Percentiles rank a stretch among this genome's conserved stretches.
phyloP scores from a whole-genome alignment of 2,888 invertebrate genomes.

The Hydrotaea cyrtoneurina region DNA sequence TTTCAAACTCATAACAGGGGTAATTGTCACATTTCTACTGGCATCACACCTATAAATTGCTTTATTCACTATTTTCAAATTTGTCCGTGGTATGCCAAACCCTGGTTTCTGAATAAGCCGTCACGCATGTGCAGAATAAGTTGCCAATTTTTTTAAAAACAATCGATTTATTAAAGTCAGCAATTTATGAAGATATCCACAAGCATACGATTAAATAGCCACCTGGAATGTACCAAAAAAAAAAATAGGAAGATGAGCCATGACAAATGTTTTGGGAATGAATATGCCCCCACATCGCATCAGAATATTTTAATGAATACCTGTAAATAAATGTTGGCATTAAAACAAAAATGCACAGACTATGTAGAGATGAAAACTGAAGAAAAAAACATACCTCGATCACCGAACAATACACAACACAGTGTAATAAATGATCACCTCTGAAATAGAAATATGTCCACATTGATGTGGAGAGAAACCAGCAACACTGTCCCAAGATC shows the following conservation, averaged over 20 bases:
- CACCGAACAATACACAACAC: slow-evolving; percentile 1
- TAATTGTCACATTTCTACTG: too few relatives aligned
- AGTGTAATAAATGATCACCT: background rate
- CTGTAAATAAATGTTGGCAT: slow-evolving; percentile 17
- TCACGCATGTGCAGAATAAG: too few relatives aligned
- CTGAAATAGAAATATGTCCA: background rate
- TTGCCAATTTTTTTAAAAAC: too few relatives aligned
- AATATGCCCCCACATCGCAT: background rate
- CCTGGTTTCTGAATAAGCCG: too few relatives aligned
- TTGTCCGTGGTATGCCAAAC: too few relatives aligned
- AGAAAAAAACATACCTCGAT: background rate
- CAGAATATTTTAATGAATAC: slow-evolving; percentile 23
- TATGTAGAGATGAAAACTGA: slow-evolving; percentile 19
- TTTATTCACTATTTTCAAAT: too few relatives aligned
- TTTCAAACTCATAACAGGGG: too few relatives aligned
- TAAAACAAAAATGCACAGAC: slow-evolving; percentile 5
- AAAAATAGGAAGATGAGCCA: slow-evolving; percentile 21
- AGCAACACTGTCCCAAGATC: background rate
- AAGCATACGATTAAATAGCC: too few relatives aligned
- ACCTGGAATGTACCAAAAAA: too few relatives aligned
- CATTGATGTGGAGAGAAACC: background rate
- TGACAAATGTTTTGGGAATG: background rate
- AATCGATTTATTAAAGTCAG: too few relatives aligned
- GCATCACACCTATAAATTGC: too few relatives aligned
- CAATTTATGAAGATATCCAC: too few relatives aligned